A percentile compares a stretch with the other conserved stretches of the same genome.
These are phyloP conservation scores for Antheraea yamamai DNA, from an alignment of 2,888 invertebrate genomes.

Conservation along the genomic window DNA sequence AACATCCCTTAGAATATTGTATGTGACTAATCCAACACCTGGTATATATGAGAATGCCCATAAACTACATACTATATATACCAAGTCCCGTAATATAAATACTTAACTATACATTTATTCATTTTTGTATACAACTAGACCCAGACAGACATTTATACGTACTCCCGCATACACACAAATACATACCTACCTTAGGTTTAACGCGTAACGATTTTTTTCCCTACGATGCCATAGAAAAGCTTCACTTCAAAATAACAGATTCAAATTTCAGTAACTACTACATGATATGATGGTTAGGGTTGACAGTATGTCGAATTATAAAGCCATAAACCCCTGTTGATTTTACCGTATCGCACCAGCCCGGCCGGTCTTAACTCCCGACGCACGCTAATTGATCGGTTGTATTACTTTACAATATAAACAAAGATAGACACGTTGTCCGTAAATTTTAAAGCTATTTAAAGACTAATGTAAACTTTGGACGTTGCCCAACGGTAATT, in stretches of 20 bases:
- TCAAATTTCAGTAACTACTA: conserved; percentile 25
- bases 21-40: no score
- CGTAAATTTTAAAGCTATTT: conserved; percentile 13
- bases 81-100: no score
- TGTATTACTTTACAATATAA: conserved; percentile 16
- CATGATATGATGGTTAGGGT: conserved; percentile 53
- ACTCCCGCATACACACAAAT: no score
- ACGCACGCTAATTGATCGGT: conserved; percentile 53
- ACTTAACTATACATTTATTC: no score
- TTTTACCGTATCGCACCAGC: conserved; percentile 53
- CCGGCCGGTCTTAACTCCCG: conserved; percentile 36
- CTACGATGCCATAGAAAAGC: no score
- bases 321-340: conserved; percentile 63
- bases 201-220: no score
- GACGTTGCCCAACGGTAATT: conserved; percentile 1
- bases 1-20: no score
- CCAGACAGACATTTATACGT: no score
- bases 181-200: no score
- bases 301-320: conserved; percentile 53
- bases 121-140: no score
- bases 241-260: neutral
- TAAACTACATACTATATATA: no score
- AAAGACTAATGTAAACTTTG: conserved; percentile 3
- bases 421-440: conserved; percentile 14
- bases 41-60: no score